Evolutionary conservation across 2,113 vertebrate genomes (phyloP), one percentile per base, ranked within the genome.

Genomic region (Rousettus leschenaultii): DNA sequence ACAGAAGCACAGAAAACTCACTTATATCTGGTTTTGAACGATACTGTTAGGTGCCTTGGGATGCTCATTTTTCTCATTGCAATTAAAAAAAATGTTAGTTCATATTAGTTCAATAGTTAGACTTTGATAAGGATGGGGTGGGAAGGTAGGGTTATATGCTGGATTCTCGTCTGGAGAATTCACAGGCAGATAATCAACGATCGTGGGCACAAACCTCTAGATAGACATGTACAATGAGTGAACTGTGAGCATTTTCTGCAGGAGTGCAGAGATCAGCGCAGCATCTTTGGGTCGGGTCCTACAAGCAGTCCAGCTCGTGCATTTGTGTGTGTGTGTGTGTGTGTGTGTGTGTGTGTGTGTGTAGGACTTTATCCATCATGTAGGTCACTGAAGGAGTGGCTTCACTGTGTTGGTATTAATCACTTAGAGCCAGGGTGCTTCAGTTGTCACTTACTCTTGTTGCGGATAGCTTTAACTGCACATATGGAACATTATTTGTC

Each of bases 401-500:
- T 95, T 89, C 63, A n/a, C 84, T 40, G 89, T 95, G 91, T 66
- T 91, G 96, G 45, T 93, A 95, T 96, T 95, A 96, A 96, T 97
- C 97, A 97, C 82, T 87, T 65, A 38, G 89, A 93, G 89, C 68
- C 78, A 87, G 95, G 59, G 71, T 78, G 89, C 78, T 89, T 94
- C 75, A 30, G 10, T 90, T 82, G 89, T 96, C 95, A 92, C 91
- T 96, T 80, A 92, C 35, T 86, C 94, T 82, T 94, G 96, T 94
- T 87, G 86, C 21, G 4, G 65, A 89, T 95, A 94, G 97, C 96
- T 97, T 97, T 92, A 97, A 63, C 93, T 97, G 97, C 94, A 95
- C 97, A 98, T 97, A 97, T 97, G 97, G 97, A 97, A 77, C 48
- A 35, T 77, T 97, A 95, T 98, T 97, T 98, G 97, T 97, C 96